Evolutionary conservation across 2,797 vertebrate species (phyloP).

Genomic region (Poecilia velifera): DNA sequence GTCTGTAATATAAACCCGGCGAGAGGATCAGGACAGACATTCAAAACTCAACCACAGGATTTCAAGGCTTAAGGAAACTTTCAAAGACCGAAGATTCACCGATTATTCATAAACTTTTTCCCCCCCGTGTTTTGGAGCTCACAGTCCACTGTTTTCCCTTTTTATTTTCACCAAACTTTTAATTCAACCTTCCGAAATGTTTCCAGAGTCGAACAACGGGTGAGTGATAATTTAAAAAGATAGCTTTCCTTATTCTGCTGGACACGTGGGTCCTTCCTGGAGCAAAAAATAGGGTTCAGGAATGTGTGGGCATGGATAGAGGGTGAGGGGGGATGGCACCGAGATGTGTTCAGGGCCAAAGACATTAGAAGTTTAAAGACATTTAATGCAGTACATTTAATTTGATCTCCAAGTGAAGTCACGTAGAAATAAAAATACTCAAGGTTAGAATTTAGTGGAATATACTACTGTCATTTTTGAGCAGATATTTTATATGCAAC

Average conservation of each 20-base stretch:
- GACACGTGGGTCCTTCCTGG: slow-evolving; percentile 29
- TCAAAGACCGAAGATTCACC: not conserved
- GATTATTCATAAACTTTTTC: not conserved
- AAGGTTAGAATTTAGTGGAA: not conserved
- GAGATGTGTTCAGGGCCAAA: not conserved
- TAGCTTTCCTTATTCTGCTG: slow-evolving; percentile 1
- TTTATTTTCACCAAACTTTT: not conserved
- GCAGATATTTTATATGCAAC: no score
- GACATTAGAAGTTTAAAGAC: not conserved
- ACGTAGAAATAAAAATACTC: no score
- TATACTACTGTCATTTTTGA: no score
- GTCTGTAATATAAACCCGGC: slow-evolving; percentile 43
- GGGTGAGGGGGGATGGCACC: no score
- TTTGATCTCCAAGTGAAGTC: not conserved
- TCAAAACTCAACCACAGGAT: not conserved
- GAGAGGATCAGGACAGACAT: not conserved
- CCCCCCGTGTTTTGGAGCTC: slow-evolving; percentile 22
- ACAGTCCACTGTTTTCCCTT: not conserved
- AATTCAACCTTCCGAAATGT: slow-evolving; percentile 59
- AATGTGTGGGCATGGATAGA: slow-evolving; percentile 3
- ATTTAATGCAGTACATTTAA: not conserved
- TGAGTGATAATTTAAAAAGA: slow-evolving; percentile 52
- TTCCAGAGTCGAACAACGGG: slow-evolving; percentile 74
- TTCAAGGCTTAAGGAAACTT: not conserved
- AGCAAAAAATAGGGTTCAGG: slow-evolving; percentile 6